Evolutionary conservation across 2,888 invertebrate genomes (phyloP).

Genomic region (Mimachlamys varia): DNA sequence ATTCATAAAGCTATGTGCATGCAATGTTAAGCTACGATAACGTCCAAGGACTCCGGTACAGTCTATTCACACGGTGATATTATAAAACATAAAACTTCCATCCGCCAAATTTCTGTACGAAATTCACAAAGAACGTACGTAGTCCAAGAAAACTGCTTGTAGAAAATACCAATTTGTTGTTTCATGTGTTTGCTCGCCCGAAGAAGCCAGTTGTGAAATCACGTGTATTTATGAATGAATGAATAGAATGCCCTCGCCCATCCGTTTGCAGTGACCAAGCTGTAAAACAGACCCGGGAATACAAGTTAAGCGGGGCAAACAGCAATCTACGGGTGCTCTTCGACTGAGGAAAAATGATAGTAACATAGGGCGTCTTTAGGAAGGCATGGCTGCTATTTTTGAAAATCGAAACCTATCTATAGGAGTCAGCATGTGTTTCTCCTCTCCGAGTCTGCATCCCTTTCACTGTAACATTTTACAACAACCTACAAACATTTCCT

Average conservation of each 20-base stretch:
- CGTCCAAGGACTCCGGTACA: background rate
- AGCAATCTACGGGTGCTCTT: background rate
- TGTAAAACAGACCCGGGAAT: no score
- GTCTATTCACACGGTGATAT: no score
- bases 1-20: background rate
- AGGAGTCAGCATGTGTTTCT: background rate
- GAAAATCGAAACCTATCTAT: conserved; percentile 34
- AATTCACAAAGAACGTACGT: background rate
- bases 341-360: background rate
- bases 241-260: background rate
- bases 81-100: background rate
- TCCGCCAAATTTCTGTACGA: background rate
- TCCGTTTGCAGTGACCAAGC: background rate
- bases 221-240: conserved; percentile 17
- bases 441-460: background rate
- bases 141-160: background rate
- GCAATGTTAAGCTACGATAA: background rate
- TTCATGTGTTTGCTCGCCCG: background rate
- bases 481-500: background rate
- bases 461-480: background rate
- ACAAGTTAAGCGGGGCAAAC: background rate
- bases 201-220: background rate
- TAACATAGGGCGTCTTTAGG: background rate
- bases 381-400: background rate
- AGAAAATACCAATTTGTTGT: background rate